Evolutionary conservation across 1,140 invertebrate species (phyloP).

Genomic region (Cyclargus thomasi): DNA sequence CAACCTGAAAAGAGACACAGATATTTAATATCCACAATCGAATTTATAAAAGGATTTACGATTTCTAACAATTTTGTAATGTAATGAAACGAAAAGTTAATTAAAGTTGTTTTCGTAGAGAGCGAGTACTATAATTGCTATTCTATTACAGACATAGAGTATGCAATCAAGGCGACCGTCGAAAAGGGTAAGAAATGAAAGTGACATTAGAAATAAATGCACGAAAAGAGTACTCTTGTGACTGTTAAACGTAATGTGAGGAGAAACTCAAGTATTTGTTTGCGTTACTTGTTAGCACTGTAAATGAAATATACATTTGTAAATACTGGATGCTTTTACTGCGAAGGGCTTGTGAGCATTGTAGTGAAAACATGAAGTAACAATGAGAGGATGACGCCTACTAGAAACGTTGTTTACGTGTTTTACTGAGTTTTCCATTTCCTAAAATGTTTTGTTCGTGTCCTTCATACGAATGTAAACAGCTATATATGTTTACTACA

Average conservation of each 20-base stretch:
- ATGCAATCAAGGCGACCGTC: background rate
- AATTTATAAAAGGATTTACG: no score
- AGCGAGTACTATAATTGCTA: background rate
- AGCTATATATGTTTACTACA: background rate
- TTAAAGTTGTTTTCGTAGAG: conserved; percentile 14
- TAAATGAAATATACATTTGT: conserved; percentile 35
- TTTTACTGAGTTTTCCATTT: background rate
- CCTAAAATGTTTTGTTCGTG: conserved; percentile 31
- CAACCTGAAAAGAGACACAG: conserved; percentile 84
- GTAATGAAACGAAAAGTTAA: background rate
- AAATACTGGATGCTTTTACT: conserved; percentile 37
- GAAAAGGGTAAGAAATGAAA: conserved; percentile 18
- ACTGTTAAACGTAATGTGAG: conserved; percentile 5
- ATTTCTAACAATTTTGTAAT: no score
- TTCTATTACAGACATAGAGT: background rate
- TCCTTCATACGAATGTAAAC: background rate
- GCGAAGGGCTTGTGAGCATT: conserved; percentile 31
- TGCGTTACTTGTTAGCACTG: conserved; percentile 34
- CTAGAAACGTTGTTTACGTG: background rate
- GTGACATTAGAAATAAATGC: conserved; percentile 13
- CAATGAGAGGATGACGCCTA: conserved; percentile 19
- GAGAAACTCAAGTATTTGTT: conserved; percentile 18
- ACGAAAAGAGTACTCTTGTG: conserved; percentile 1
- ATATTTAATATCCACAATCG: background rate
- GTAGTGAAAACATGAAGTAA: conserved; percentile 30